Evolutionary conservation across 2,797 vertebrate genomes (phyloP).

Genomic region (Ctenochaetus hawaiiensis): DNA sequence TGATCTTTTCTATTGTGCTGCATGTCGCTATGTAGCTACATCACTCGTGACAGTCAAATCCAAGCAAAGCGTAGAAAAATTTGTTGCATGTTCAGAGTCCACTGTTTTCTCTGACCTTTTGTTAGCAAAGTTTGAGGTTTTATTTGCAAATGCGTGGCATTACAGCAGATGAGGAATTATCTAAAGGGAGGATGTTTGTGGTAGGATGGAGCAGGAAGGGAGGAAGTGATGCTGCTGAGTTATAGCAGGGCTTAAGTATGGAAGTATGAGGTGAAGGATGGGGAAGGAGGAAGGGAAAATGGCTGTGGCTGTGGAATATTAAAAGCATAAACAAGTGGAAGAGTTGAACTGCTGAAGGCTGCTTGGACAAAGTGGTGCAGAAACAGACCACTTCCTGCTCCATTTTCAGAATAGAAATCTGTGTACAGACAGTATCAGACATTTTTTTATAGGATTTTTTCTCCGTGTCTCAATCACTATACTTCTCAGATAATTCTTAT

Average conservation of each 20-base stretch:
- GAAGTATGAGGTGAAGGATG: conserved; percentile 38
- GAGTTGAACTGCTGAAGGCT: conserved; percentile 8
- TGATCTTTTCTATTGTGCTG: too few relatives aligned
- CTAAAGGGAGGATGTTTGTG: conserved; percentile 24
- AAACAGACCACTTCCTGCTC: conserved; percentile 60
- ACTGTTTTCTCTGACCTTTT: background rate
- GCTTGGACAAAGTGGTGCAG: conserved; percentile 52
- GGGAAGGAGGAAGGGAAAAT: conserved; percentile 27
- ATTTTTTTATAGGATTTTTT: background rate
- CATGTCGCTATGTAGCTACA: too few relatives aligned
- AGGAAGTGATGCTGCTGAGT: conserved; percentile 41
- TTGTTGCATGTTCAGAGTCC: background rate
- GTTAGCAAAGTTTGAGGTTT: conserved; percentile 6
- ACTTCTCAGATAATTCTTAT: background rate
- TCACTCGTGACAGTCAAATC: too few relatives aligned
- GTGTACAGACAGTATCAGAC: background rate
- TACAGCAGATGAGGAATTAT: conserved; percentile 6
- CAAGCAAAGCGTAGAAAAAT: background rate
- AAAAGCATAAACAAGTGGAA: conserved; percentile 24
- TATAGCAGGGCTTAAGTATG: conserved; percentile 21
- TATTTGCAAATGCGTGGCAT: background rate
- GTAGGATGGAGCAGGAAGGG: conserved; percentile 22
- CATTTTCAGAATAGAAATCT: conserved; percentile 32
- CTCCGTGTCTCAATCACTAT: background rate
- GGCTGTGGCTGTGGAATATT: conserved; percentile 2